Evolutionary conservation across 2,113 vertebrate genomes (phyloP), one percentile per base, ranked within the genome.

Genomic region (Prionailurus bengalensis): DNA sequence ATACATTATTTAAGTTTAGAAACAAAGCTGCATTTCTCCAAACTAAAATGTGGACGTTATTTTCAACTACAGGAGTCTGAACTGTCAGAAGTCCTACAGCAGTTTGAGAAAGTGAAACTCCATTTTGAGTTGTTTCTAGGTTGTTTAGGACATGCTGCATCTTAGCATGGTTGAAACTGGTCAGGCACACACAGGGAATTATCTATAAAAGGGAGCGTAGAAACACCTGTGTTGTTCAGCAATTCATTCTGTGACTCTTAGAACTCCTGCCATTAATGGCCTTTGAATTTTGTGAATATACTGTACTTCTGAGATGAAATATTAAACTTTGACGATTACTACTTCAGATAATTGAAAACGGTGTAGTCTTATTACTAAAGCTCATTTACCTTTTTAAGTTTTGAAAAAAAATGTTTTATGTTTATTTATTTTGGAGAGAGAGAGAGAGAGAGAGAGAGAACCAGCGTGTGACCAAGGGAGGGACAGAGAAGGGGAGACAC

Each of bases 21-120:
- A 92, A 61, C 3, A 70, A 81, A 94, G 17, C 4, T 51, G 1
- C 45, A 4, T 53, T 90, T n/a, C 42, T 12, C 25, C n/a, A 70
- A 68, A 90, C 39, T 79, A 68, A 48, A 96, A 70, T 83, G 45
- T 82, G 63, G 29, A 25, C 25, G 19, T 78, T 94, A 16, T 63
- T 73, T 21, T 80, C 74, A 51, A 25, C 5, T 66, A 58, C 4
- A 4, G 80, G 63, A 85, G 5, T 63, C 42, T 58, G 23, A 74
- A 65, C 61, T 92, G 45, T 71, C 15, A 61, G 68, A 91, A 81
- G 16, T 51, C 61, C 53, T 19, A 39, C 42, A 29, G 14, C 91
- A 45, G n/a, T 74, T 65, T 93, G 65, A 95, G 89, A 96, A 91
- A 88, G 48, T 80, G 55, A 91, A 94, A 80, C 63, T 73, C 21